A percentile compares a stretch with the other conserved stretches of the same genome.
These are phyloP conservation scores for Montipora efflorescens DNA, from an alignment of 64 coral and sea anemone genomes.

Conservation along the genomic window DNA sequence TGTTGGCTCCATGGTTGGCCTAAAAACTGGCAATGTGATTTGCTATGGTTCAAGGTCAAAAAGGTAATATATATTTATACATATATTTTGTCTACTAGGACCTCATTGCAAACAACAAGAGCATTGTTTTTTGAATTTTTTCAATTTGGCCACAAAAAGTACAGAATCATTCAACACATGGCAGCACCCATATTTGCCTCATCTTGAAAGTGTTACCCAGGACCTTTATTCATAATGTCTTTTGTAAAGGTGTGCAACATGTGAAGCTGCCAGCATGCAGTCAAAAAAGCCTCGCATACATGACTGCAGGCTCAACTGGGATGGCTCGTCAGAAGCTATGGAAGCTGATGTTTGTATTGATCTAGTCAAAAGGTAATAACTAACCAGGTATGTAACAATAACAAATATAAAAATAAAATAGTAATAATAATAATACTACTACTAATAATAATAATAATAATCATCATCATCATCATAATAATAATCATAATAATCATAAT, in stretches of 20 bases:
- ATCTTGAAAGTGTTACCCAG: too few species aligned
- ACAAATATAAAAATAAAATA: neutral
- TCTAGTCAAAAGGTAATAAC: too few species aligned
- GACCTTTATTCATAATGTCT: too few species aligned
- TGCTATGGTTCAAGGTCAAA: neutral
- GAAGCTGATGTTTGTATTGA: neutral
- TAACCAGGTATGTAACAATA: too few species aligned
- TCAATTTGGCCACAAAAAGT: neutral
- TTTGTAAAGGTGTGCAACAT: too few species aligned
- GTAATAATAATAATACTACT: neutral
- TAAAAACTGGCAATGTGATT: neutral
- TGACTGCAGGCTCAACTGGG: neutral
- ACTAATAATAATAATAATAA: neutral
- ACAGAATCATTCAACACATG: too few species aligned
- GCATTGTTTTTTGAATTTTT: too few species aligned
- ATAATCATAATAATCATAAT: neutral
- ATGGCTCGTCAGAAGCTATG: neutral
- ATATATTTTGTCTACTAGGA: too few species aligned
- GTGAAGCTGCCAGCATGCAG: neutral
- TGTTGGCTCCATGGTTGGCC: neutral
- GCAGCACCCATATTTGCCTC: too few species aligned
- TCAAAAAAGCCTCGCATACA: neutral
- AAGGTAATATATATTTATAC: too few species aligned
- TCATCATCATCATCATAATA: too few species aligned
- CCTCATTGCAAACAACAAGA: neutral